These are phyloP conservation scores for Lamprotornis superbus DNA, from an alignment of 2,113 vertebrate species.

Conservation along the genomic window DNA sequence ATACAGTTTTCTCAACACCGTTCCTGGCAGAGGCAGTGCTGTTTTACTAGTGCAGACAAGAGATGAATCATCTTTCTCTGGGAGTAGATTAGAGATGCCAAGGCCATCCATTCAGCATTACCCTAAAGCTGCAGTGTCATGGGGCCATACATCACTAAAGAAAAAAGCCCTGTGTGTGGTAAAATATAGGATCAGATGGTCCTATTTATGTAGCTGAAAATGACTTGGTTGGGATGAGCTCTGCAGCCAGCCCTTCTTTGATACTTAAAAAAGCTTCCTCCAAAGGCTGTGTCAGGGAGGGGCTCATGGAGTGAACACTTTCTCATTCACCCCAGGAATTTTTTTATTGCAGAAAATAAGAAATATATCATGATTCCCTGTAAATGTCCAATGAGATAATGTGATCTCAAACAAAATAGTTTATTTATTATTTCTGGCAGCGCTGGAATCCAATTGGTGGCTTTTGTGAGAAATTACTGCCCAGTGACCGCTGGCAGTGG, in stretches of 20 bases:
- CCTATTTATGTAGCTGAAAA: background rate
- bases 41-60: background rate
- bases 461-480: constrained; percentile 91
- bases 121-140: background rate
- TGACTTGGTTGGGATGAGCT: background rate
- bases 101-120: background rate
- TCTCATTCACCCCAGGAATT: background rate
- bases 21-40: background rate
- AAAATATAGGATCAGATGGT: background rate
- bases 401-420: background rate
- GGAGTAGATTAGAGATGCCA: background rate
- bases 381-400: background rate
- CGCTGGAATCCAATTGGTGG: constrained; percentile 96
- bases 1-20: background rate
- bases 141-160: background rate
- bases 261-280: background rate
- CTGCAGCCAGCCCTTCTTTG: background rate
- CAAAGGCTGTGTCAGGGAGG: background rate
- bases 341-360: background rate
- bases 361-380: background rate
- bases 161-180: background rate
- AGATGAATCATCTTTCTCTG: background rate
- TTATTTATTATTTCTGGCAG: constrained; percentile 67
- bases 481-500: constrained; percentile 98
- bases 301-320: background rate